Evolutionary conservation across 2,113 vertebrate genomes (phyloP).

Genomic region (Oryzias javanicus): DNA sequence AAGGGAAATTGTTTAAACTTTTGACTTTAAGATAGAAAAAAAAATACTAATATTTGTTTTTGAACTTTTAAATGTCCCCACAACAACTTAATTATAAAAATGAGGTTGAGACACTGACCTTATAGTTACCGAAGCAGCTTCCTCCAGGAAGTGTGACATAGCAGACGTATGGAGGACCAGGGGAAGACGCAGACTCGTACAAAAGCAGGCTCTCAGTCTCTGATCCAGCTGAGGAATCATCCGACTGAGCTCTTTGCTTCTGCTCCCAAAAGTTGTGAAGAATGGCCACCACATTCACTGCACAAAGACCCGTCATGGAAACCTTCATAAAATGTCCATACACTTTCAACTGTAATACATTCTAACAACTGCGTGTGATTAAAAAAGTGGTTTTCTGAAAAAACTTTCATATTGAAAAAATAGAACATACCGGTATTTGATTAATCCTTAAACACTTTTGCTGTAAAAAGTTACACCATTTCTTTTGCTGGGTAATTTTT

Average conservation of each 20-base stretch:
- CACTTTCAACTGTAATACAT: no score
- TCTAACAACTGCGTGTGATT: no score
- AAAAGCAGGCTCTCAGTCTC: conserved; percentile 77
- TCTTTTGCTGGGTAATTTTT: no score
- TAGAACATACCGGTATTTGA: no score
- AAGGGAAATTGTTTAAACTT: no score
- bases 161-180: conserved; percentile 82
- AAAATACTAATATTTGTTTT: no score
- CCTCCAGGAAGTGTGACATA: conserved; percentile 90
- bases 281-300: conserved; percentile 88
- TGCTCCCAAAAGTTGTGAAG: conserved; percentile 90
- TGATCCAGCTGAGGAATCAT: conserved; percentile 61
- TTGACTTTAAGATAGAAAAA: no score
- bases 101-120: conserved; percentile 70
- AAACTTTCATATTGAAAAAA: no score
- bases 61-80: no score
- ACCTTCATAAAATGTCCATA: background rate
- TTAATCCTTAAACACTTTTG: no score
- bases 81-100: background rate
- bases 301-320: conserved; percentile 35
- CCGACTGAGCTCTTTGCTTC: conserved; percentile 78
- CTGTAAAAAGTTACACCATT: no score
- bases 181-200: conserved; percentile 82
- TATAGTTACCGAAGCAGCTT: conserved; percentile 90
- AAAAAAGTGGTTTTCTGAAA: no score